Evolutionary conservation across 2,888 invertebrate genomes (phyloP), one percentile per base, ranked within the genome.

Genomic region (Athripsodes cinereus): DNA sequence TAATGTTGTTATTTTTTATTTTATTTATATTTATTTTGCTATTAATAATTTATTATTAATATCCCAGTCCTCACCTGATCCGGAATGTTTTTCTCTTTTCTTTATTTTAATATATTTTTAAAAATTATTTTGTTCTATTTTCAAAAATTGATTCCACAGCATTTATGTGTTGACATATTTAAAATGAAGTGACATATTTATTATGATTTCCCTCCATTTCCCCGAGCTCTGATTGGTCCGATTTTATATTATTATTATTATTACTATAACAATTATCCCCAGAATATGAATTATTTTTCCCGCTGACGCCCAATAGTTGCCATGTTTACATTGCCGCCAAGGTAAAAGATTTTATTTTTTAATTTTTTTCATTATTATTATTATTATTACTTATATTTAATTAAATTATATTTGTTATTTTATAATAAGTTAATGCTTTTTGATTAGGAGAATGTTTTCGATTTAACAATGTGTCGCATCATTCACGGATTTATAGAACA

Each of bases 291-390:
- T 40, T 40, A 40, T 40, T 40, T 40, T 40, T 40, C 55, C 57
- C 55, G 57, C 57, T 55, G 57, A 22, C 52, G 49, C 26, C 55
- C 57, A 53, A 40, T 63, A 62, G 60, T 62, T 59, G 62, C 62
- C 59, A 60, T 59, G 63, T 63, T 63, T 63, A 63, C 63, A 63
- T 63, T 63, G 63, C 63, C 61, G 63, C 61, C 57, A 35, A 60
- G 63, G 59, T 60, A 63, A 63, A 48, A 53, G 55, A 54, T 52
- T 52, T 53, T 58, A 52, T 56, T 55, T 50, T 56, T 52, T 57
- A 44, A 50, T 62, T 61, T 60, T 5, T 40, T 40, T 40, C 40
- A 40, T 40, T 40, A 40, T 40, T 40, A 40, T 13, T 3, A 40
- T 40, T 40, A 8, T 8, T 26, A 40, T 40, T 40, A 8, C 8